Percentiles rank a stretch among this genome's conserved stretches.
These are phyloP conservation scores for Luperina testacea DNA, from an alignment of 2,888 invertebrate genomes.

Conservation along the genomic window DNA sequence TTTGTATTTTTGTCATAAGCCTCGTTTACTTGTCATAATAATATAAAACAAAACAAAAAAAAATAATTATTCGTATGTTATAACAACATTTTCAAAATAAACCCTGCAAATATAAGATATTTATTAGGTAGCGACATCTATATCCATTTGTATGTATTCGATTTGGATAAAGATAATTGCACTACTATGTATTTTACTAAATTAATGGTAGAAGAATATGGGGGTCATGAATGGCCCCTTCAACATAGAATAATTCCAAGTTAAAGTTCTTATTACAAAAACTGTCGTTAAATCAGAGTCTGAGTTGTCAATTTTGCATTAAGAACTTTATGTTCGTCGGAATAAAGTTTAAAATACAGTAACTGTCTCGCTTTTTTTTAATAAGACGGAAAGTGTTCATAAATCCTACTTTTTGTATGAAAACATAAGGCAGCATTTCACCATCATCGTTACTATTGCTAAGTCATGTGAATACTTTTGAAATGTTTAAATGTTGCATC, in stretches of 20 bases:
- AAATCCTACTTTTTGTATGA: background rate
- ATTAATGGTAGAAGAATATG: conserved; percentile 1
- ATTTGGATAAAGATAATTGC: conserved; percentile 6
- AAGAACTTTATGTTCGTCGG: background rate
- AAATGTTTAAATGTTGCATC: background rate
- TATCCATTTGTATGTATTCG: conserved; percentile 8
- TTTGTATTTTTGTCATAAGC: conserved; percentile 59
- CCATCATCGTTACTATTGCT: background rate
- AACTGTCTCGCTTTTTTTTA: background rate
- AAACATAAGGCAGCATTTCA: background rate
- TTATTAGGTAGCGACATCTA: background rate
- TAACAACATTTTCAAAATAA: conserved; percentile 4
- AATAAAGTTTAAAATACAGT: background rate
- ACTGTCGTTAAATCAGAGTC: background rate
- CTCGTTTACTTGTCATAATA: conserved; percentile 51
- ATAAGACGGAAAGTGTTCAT: background rate
- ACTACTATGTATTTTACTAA: conserved; percentile 27
- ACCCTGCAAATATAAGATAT: background rate
- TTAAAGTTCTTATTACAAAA: background rate
- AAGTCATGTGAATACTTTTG: background rate
- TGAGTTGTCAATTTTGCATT: background rate
- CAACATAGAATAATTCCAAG: background rate
- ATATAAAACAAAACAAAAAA: conserved; percentile 13
- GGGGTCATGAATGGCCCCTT: background rate
- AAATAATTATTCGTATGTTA: background rate